A percentile compares a stretch with the other conserved stretches of the same genome.
Conservation (phyloP, 1,140 invertebrate genomes). For the Batillaria attramentaria region DNA sequence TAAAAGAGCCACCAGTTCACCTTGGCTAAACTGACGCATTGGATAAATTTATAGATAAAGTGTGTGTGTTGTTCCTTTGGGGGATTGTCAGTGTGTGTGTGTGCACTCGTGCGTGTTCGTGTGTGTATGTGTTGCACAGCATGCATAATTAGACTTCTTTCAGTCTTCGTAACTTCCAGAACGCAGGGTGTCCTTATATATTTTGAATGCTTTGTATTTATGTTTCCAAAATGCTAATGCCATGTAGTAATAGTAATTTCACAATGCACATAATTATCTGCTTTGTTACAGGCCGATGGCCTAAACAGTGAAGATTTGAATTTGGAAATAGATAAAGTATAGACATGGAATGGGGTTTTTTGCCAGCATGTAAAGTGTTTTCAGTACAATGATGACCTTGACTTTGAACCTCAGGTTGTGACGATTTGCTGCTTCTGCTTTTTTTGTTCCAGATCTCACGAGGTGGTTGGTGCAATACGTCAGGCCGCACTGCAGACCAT, state of each 20-base stretch:
- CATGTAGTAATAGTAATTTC: no score
- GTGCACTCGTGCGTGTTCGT: background rate
- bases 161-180: no score
- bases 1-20: no score
- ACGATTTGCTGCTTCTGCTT: background rate
- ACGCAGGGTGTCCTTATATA: no score
- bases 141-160: no score
- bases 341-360: background rate
- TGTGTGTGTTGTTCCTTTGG: background rate
- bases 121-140: background rate
- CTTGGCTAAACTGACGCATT: no score
- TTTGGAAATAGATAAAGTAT: background rate
- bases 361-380: background rate
- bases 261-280: background rate
- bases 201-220: no score
- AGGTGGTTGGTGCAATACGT: constrained; percentile 3
- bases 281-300: background rate
- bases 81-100: background rate
- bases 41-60: no score
- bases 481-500: constrained; percentile 8
- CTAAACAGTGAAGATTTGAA: no score
- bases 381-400: background rate
- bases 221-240: background rate
- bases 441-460: background rate
- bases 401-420: background rate